Evolutionary conservation across 2,888 invertebrate species (phyloP), one percentile per base, ranked within the genome.

Genomic region (Sarcophaga caerulescens): DNA sequence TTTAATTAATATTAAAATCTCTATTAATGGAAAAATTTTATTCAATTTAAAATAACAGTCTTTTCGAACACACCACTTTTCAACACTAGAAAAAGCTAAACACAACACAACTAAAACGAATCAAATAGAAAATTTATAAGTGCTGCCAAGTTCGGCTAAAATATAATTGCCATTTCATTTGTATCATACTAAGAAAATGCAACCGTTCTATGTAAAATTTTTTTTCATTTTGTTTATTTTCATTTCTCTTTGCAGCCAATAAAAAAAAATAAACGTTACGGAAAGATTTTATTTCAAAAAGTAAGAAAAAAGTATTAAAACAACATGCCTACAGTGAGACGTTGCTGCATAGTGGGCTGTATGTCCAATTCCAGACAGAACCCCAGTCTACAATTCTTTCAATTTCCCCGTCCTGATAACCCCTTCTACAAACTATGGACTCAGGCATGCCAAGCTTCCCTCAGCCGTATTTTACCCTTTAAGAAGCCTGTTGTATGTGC

Each of bases 401-500:
- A 92, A 47, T 92, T 92, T 78, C 92, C 92, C 3, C 88, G 90
- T 0, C 93, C 92, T 3, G 92, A 91, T 66, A 92, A 92, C 65
- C 90, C 90, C 0, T 91, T 91, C 62, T 92, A 91, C 74, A 90
- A 91, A 80, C 85, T 92, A 25, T 92, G 92, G 92, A 91, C 92
- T 82, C 91, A 92, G 65, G 93, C 93, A 1, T 92, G 92, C 77
- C 92, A 92, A 77, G 93, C 92, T 17, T 92, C 92, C 0, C 74
- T 92, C 82, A 90, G 92, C 4, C 91, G 93, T 59, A 92, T 92
- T 25, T 84, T 92, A 57, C 91, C 92, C 0, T 92, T 92, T 25
- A 92, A 92, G 84, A 92, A 92, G 74, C 92, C 92, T 0, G 92
- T 92, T 0, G 91, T 92, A 4, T 92, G 92, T 66, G 92, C 92